Evolutionary conservation across 2,888 invertebrate genomes (phyloP), one percentile per base, ranked within the genome.

Genomic region (Plebejus melissa): DNA sequence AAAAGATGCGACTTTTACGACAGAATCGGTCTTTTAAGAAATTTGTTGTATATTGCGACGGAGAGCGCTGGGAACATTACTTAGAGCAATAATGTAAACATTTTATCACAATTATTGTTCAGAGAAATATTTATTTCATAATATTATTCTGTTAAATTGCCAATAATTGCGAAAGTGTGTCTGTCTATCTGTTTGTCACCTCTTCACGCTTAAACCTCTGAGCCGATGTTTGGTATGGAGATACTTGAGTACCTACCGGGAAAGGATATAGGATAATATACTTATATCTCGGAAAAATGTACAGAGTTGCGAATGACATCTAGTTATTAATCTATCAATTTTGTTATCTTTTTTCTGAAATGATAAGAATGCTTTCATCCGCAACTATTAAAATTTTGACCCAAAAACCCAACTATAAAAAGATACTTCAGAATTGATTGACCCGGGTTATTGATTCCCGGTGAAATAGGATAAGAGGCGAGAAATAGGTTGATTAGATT

Each of bases 1-100:
- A 83, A 85, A 86, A 87, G 87, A 90, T 90, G 88, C 89, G 90
- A 90, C 88, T 90, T 90, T 90, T 90, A 90, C 88, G 88, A 88
- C 86, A 82, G 82, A 85, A 84, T 85, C 85, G 85, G 88, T 88
- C 88, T 87, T 87, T 87, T 83, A 82, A 84, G 86, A 85, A 89
- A 88, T 90, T 90, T 88, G 89, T 88, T 86, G 85, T 83, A 41
- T 50, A 72, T 76, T 74, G 58, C 75, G 58, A 74, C 32, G 22
- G n/a, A 28, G 41, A 60, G 58, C 57, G 38, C 6, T n/a, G 74
- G 60, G 65, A 75, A 76, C 57, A 58, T 77, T 74, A 76, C 74
- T 77, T 74, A 58, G 41, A 46, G 75, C n/a, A 57, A 36, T 46
- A 75, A 36, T 75, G 70, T 75, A 65, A 77, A 76, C 76, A 77